phyloP scores from a whole-genome alignment of 53 echinoderm and acorn worm species.

The Astropecten irregularis region DNA sequence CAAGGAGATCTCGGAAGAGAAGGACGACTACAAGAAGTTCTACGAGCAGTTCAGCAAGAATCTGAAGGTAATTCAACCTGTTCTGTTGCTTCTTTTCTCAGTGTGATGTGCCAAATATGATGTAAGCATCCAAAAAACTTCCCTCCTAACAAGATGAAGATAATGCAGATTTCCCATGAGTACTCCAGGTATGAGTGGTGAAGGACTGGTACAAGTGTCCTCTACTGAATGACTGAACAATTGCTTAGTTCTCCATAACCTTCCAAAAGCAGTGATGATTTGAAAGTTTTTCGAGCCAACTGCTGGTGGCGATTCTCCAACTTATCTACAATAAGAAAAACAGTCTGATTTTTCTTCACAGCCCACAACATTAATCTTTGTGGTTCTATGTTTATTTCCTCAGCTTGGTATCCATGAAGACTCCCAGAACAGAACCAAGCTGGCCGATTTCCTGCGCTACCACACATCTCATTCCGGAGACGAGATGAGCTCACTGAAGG shows the following conservation, averaged over 20 bases:
- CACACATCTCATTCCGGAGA: conserved; percentile 95
- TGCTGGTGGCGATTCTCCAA: no score
- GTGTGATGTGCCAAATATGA: no score
- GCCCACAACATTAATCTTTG: neutral
- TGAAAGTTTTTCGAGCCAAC: no score
- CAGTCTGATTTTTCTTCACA: neutral
- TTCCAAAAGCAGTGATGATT: no score
- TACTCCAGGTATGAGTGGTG: no score
- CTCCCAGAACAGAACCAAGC: conserved; percentile 87
- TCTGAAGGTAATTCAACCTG: conserved; percentile 85
- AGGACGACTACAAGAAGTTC: conserved; percentile 98
- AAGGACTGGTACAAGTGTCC: no score
- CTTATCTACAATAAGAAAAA: no score
- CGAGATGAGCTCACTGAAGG: conserved; percentile 87
- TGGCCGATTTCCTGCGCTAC: conserved; percentile 89
- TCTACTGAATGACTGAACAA: no score
- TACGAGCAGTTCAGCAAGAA: conserved; percentile 99
- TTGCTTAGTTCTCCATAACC: no score
- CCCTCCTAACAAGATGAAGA: no score
- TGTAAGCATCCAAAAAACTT: neutral
- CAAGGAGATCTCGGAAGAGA: conserved; percentile 80
- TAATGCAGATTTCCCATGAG: no score
- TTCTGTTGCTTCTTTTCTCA: no score
- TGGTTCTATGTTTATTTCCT: neutral
- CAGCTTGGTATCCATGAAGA: conserved; percentile 99